These are phyloP conservation scores for silkworm (Bombyx mori) DNA, from an alignment of 1,140 invertebrate species.

Conservation along the genomic window DNA sequence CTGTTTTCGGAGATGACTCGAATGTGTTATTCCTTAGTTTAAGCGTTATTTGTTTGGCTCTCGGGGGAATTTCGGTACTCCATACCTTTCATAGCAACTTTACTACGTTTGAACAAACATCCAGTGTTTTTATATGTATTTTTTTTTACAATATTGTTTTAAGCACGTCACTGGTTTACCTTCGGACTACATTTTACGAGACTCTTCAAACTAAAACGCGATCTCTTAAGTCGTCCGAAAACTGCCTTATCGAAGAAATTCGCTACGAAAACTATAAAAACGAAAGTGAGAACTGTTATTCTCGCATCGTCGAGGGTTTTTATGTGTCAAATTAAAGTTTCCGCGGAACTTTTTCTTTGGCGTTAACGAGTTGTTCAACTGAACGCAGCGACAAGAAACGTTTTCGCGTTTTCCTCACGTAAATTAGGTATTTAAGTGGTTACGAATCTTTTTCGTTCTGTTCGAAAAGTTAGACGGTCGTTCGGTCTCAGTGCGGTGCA, in stretches of 20 bases:
- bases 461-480: neutral
- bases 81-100: no score
- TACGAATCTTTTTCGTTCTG: neutral
- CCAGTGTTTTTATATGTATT: no score
- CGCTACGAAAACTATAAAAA: constrained; percentile 12
- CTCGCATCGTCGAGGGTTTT: constrained; percentile 16
- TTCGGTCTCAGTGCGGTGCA: no score
- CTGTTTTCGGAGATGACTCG: constrained; percentile 6
- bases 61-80: no score
- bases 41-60: no score
- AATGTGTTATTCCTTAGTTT: neutral
- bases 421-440: constrained; percentile 15
- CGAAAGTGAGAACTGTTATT: constrained; percentile 16
- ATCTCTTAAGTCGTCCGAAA: constrained; percentile 5
- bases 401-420: constrained; percentile 10
- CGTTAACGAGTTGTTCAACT: constrained; percentile 19
- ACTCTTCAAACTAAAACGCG: constrained; percentile 1
- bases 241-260: constrained; percentile 8
- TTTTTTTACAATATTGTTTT: no score
- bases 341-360: constrained; percentile 11
- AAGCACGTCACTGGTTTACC: neutral
- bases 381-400: constrained; percentile 11
- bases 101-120: no score
- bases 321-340: constrained; percentile 21
- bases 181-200: neutral